Evolutionary conservation across 2,113 vertebrate genomes (phyloP).

Genomic region (Xenopus tropicalis): DNA sequence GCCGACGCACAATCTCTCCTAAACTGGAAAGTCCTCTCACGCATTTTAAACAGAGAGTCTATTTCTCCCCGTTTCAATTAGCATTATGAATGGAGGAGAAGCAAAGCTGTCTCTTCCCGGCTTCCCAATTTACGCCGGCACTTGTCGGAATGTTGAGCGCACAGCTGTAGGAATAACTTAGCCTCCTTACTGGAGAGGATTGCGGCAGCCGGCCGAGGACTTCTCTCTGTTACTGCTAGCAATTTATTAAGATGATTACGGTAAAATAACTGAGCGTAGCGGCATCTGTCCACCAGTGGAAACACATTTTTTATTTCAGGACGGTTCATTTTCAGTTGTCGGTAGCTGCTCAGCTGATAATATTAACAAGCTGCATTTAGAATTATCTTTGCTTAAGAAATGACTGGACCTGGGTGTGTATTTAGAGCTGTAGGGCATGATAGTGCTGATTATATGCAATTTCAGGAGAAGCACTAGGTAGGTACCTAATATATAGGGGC

Average conservation of each 20-base stretch:
- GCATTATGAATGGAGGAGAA: neutral
- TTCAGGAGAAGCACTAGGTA: too few relatives aligned
- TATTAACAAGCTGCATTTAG: too few relatives aligned
- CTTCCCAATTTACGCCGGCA: slow-evolving; percentile 19
- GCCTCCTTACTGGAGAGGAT: slow-evolving; percentile 16
- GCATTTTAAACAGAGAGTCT: neutral
- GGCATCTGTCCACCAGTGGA: slow-evolving; percentile 38
- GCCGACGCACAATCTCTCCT: neutral
- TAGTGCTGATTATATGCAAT: too few relatives aligned
- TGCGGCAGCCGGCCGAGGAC: slow-evolving; percentile 12
- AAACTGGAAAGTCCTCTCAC: neutral
- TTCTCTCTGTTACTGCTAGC: slow-evolving; percentile 18
- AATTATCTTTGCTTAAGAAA: too few relatives aligned
- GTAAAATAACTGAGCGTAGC: slow-evolving; percentile 37
- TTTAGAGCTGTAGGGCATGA: too few relatives aligned
- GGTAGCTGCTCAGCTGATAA: slow-evolving; percentile 23
- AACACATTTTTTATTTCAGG: slow-evolving; percentile 31
- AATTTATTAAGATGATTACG: slow-evolving; percentile 41
- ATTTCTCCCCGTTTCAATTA: neutral
- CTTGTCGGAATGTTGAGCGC: slow-evolving; percentile 19
- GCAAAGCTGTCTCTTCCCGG: neutral
- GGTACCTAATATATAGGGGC: too few relatives aligned
- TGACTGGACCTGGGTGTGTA: too few relatives aligned
- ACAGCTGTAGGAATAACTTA: slow-evolving; percentile 26
- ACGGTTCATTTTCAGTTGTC: slow-evolving; percentile 32